These are phyloP conservation scores for Scaptomyza polygonia DNA, from an alignment of 2,888 invertebrate genomes.

Conservation along the genomic window DNA sequence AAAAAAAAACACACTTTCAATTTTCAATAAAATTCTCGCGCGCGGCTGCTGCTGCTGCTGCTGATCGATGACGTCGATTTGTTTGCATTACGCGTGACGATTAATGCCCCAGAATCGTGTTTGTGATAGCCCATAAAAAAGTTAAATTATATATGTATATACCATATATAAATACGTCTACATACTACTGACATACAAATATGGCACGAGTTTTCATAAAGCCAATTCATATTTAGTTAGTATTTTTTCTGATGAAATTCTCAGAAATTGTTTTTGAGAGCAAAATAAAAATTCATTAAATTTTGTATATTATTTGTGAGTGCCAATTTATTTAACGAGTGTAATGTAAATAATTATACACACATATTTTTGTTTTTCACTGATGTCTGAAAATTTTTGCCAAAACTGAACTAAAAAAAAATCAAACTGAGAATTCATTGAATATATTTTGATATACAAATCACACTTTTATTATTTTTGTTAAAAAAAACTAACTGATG, in stretches of 20 bases:
- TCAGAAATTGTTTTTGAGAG: conserved; percentile 7
- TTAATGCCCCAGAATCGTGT: conserved; percentile 60
- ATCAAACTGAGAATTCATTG: too few species aligned
- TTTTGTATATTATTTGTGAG: background rate
- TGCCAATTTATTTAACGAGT: conserved; percentile 32
- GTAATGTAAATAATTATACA: conserved; percentile 31
- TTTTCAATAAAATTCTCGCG: conserved; percentile 73
- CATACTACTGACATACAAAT: conserved; percentile 29
- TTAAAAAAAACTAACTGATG: too few species aligned
- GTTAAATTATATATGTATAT: conserved; percentile 43
- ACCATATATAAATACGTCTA: conserved; percentile 47
- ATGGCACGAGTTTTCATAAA: conserved; percentile 35
- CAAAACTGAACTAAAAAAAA: too few species aligned
- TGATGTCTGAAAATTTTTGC: conserved; percentile 18
- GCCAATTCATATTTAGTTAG: conserved; percentile 28
- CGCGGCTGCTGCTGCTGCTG: conserved; percentile 43
- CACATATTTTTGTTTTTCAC: conserved; percentile 4
- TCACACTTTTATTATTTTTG: too few species aligned
- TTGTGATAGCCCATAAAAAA: conserved; percentile 61
- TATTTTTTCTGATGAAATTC: conserved; percentile 3
- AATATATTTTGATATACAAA: too few species aligned
- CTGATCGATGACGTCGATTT: conserved; percentile 76
- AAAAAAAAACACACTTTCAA: conserved; percentile 76
- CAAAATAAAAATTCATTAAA: conserved; percentile 16
- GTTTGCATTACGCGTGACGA: conserved; percentile 72